Evolutionary conservation across 2,113 vertebrate species (phyloP).

Genomic region (Rallus limicola): DNA sequence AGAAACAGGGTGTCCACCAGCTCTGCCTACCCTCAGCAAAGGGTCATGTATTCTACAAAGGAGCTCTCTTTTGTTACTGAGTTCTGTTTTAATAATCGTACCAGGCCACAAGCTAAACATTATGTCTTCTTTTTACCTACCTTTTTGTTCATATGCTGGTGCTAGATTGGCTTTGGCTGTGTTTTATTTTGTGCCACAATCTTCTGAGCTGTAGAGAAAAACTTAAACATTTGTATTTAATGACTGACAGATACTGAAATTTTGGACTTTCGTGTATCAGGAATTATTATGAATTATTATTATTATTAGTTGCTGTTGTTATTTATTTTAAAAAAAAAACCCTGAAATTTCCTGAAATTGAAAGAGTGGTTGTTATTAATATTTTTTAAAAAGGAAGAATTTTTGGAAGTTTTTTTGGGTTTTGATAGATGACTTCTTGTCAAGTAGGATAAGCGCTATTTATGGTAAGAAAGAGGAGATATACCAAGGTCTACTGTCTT

Average conservation of each 20-base stretch:
- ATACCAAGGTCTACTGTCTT: neutral
- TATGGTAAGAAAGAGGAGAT: neutral
- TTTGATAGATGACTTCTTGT: neutral
- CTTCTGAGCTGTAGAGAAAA: neutral
- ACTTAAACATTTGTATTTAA: neutral
- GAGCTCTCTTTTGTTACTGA: neutral
- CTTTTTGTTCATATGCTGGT: neutral
- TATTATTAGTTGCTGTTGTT: no score
- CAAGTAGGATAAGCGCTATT: neutral
- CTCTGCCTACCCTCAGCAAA: neutral
- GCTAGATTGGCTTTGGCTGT: neutral
- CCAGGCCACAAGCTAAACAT: neutral
- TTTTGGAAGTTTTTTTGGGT: neutral
- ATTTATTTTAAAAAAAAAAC: neutral
- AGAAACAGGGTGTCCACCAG: neutral
- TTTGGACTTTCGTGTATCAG: neutral
- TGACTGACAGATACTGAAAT: neutral
- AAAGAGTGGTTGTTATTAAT: neutral
- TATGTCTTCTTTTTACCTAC: neutral
- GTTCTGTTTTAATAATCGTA: neutral
- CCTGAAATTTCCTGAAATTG: neutral
- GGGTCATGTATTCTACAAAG: neutral
- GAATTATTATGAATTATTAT: no score
- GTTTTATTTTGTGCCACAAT: neutral
- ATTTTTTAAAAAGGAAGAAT: neutral